Evolutionary conservation across 2,888 invertebrate genomes (phyloP), one percentile per base, ranked within the genome.

Genomic region (Drosophila koepferae): DNA sequence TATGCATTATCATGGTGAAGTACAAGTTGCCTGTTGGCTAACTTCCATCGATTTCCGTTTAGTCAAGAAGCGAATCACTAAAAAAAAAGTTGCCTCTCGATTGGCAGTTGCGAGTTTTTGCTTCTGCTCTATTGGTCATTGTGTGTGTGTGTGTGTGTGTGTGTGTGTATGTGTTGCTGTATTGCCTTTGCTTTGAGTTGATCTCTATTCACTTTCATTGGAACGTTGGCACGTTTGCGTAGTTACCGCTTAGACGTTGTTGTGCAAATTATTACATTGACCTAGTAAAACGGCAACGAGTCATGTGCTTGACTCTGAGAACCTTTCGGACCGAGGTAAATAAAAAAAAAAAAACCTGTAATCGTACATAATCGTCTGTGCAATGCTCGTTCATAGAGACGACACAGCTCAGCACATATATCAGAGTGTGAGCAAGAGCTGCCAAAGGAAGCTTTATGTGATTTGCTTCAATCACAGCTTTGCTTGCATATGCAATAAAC

Each of bases 181-280:
- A 28, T 46, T 60, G 28, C 34, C 48, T 53, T 58, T 51, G 51
- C 49, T 61, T 46, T 59, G 16, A 40, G 68, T 53, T 66, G 63
- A 71, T 66, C 72, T 76, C 16, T 3, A 65, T 74, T 78, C 79
- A 83, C 75, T 86, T 84, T 86, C 80, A 54, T 80, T 79, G 48
- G 61, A 67, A 63, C 63, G 62, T 64, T 72, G 74, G 81, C 84
- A 80, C 81, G 78, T 88, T 79, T 79, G 69, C 58, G 63, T 70
- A 73, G 83, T 81, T 86, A 65, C 73, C 66, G 72, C 74, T 88
- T 70, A 85, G 69, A 73, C 63, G 71, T 70, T 80, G 71, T 69
- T 73, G 70, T 76, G 77, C 81, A 80, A 86, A 89, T 89, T 86
- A 86, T 86, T 89, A 82, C 86, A 89, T 77, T 86, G 86, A 86